A percentile compares a stretch with the other conserved stretches of the same genome.
Conservation (phyloP, 2,113 vertebrate genomes). For the Dolichotis patagonum region DNA sequence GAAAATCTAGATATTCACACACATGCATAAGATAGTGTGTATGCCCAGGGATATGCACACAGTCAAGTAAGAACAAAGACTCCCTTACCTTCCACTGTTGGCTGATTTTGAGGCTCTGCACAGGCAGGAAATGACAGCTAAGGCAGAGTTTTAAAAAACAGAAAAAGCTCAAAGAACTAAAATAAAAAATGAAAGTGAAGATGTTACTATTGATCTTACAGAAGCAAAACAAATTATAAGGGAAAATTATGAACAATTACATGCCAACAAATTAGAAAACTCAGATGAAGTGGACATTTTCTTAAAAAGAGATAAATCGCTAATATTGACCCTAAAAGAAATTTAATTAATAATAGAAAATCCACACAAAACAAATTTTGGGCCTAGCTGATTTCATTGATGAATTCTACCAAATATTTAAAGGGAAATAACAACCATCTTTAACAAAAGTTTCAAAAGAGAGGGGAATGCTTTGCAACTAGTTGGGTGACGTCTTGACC, state of each 20-base stretch:
- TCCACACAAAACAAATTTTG: not conserved
- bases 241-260: not conserved
- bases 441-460: not conserved
- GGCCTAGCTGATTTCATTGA: not conserved
- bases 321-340: not conserved
- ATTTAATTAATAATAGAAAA: not conserved
- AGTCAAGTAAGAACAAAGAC: not conserved
- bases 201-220: not conserved
- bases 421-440: not conserved
- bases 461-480: not conserved
- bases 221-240: not conserved
- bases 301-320: not conserved
- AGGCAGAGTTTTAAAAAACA: not conserved
- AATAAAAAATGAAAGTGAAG: not conserved
- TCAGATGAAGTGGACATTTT: not conserved
- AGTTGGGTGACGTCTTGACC: not conserved
- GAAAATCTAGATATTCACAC: not conserved
- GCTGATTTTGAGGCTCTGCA: not conserved
- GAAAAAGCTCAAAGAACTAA: not conserved
- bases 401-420: conserved; percentile 23
- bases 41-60: not conserved
- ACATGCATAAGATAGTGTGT: not conserved
- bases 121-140: not conserved
- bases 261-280: conserved; percentile 38
- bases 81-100: not conserved